Conservation (phyloP, 2,888 invertebrate species). For the Aethes cnicana region DNA sequence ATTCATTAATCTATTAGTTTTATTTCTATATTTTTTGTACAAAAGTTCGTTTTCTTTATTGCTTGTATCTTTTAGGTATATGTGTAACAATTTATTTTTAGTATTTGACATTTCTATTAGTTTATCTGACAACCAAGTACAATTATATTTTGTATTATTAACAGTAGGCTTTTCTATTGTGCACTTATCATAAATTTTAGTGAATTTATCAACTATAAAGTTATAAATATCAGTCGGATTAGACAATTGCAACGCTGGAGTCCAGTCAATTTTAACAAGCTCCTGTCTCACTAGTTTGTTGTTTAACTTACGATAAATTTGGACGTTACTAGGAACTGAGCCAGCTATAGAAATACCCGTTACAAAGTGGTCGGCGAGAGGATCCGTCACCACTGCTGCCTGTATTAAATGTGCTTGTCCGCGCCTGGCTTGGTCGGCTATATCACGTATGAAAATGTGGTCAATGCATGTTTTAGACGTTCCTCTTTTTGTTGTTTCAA, state of each 20-base stretch:
- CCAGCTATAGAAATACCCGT: background rate
- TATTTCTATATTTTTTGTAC: no score
- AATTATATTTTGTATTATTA: background rate
- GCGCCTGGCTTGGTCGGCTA: background rate
- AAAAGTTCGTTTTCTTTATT: background rate
- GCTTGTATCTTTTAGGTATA: background rate
- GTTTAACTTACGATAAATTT: background rate
- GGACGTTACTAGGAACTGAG: background rate
- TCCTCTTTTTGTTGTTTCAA: background rate
- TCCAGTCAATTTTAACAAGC: background rate
- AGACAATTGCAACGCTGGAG: background rate
- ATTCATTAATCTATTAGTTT: background rate
- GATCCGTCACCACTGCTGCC: background rate
- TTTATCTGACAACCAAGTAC: background rate
- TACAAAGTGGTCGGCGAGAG: background rate
- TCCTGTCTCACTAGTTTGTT: background rate
- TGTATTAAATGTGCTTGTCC: background rate
- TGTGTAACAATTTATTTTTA: background rate
- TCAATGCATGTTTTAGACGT: slow-evolving; percentile 1
- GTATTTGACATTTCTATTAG: background rate
- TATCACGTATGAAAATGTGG: background rate
- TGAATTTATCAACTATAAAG: background rate
- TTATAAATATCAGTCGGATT: background rate
- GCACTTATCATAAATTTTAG: background rate
- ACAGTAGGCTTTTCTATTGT: background rate